These are phyloP conservation scores for Polydesmus complanatus DNA, from an alignment of 2,888 invertebrate genomes.

Conservation along the genomic window DNA sequence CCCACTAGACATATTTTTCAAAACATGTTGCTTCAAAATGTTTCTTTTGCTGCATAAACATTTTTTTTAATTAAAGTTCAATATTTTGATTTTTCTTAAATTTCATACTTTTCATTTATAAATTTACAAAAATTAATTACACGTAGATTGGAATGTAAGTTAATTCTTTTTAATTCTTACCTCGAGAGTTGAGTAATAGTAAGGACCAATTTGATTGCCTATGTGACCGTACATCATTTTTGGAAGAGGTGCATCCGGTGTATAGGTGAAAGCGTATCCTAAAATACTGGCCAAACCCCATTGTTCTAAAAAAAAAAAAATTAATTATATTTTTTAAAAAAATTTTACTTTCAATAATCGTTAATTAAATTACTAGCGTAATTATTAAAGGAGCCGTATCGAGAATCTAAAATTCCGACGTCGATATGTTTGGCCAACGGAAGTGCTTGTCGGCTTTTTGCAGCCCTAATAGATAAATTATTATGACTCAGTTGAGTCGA, in stretches of 20 bases:
- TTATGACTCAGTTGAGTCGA: no score
- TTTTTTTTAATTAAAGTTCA: no score
- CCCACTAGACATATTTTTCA: no score
- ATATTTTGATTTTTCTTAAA: no score
- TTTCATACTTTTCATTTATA: no score
- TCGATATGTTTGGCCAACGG: conserved; percentile 8
- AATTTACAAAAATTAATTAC: no score
- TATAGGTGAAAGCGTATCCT: background rate
- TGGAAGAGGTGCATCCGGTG: conserved; percentile 1
- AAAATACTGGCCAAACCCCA: conserved; percentile 2
- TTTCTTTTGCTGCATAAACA: no score
- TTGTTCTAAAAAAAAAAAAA: conserved; percentile 10
- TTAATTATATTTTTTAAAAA: no score
- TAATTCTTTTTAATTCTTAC: conserved; percentile 6
- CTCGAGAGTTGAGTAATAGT: conserved; percentile 10
- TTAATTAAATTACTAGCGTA: background rate
- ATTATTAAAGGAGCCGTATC: background rate
- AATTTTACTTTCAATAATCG: no score
- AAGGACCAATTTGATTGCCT: conserved; percentile 1
- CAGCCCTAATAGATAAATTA: conserved; percentile 8
- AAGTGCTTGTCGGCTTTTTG: conserved; percentile 4
- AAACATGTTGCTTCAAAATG: no score
- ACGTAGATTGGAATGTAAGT: no score
- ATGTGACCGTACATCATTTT: background rate
- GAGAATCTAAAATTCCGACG: conserved; percentile 4